Conservation (phyloP, 2,113 vertebrate genomes). For the Saiga tatarica region DNA sequence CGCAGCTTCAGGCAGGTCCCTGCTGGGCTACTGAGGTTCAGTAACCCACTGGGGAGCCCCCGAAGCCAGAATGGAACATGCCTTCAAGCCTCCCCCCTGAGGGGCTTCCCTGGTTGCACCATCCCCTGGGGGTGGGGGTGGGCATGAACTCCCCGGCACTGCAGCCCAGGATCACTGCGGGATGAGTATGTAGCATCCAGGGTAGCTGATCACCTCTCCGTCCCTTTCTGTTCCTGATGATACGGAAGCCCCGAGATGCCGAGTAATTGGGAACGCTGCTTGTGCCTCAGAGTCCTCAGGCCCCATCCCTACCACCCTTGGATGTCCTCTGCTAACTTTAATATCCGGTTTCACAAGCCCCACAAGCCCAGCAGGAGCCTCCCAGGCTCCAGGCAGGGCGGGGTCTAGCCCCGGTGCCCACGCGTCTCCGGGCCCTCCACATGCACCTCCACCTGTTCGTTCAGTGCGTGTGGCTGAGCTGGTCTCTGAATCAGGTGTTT, state of each 20-base stretch:
- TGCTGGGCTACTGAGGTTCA: neutral
- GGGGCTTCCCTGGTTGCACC: neutral
- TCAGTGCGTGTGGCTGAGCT: neutral
- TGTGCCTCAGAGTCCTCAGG: neutral
- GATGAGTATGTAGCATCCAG: fast-evolving
- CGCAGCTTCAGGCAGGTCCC: neutral
- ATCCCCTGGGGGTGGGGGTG: fast-evolving
- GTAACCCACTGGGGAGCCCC: neutral
- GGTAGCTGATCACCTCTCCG: fast-evolving
- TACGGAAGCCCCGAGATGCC: neutral
- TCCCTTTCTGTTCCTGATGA: neutral
- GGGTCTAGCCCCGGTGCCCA: neutral
- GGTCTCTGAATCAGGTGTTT: neutral
- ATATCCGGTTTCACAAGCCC: fast-evolving
- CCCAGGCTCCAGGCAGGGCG: neutral
- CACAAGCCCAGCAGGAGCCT: neutral
- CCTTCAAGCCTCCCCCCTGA: no score
- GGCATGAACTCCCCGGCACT: fast-evolving
- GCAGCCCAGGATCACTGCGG: neutral
- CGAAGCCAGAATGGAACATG: fast-evolving
- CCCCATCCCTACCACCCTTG: neutral
- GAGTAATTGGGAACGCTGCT: neutral
- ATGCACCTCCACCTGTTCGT: neutral
- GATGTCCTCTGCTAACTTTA: neutral
- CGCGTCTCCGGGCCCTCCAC: fast-evolving